Conservation (phyloP, 2,113 vertebrate species). For the Vulpes vulpes region DNA sequence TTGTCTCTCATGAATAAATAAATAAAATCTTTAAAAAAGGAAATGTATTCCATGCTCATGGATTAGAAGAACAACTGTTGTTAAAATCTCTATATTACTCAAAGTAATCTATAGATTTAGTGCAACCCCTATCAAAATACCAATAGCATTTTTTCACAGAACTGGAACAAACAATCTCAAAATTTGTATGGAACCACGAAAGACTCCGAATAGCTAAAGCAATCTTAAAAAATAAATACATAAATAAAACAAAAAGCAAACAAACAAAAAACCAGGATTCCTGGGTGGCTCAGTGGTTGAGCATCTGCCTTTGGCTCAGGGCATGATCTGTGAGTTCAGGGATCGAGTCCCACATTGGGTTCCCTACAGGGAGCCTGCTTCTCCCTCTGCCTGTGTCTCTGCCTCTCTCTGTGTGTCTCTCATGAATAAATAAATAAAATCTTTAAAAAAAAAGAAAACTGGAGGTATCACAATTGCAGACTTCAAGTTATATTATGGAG, state of each 20-base stretch:
- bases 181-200: neutral
- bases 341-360: too few species aligned
- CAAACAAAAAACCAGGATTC: too few species aligned
- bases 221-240: neutral
- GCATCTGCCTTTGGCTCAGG: too few species aligned
- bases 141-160: neutral
- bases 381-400: too few species aligned
- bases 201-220: neutral
- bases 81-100: neutral
- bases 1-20: too few species aligned
- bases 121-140: neutral
- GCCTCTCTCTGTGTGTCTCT: too few species aligned
- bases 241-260: too few species aligned
- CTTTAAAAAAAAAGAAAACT: neutral
- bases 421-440: too few species aligned
- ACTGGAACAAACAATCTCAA: neutral
- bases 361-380: too few species aligned
- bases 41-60: neutral
- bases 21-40: too few species aligned
- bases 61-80: neutral
- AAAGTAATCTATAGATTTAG: neutral
- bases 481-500: neutral
- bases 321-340: too few species aligned
- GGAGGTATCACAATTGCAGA: neutral
- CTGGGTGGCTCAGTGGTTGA: too few species aligned